Base-by-base conservation (phyloP, 2,888 invertebrate species). In the Petrolisthes cinctipes region DNA sequence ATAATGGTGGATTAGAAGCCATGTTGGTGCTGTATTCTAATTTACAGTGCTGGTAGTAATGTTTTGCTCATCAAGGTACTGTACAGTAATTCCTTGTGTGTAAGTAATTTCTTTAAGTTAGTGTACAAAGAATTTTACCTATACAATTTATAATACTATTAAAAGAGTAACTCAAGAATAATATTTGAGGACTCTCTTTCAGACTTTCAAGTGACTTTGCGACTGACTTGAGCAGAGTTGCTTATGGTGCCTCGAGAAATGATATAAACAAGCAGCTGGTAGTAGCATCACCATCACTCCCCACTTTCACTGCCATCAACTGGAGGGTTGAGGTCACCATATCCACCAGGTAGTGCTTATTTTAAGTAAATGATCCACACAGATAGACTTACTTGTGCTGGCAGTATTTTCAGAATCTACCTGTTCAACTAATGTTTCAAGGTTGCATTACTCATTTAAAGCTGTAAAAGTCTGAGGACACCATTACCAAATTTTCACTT, bases 311-410 rank as follows among this genome's bases (percentile, higher is more conserved):
- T 5, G 61, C 85, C 17, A 37, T 89, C n/a, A 80, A 73, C 9
- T 89, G 89, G 89, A 76, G 85, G 17, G 89, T 89, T 5, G 87
- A 89, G n/a, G 89, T 89, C 71, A 89, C 86, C 23, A 82, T 89
- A 11, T 89, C 89, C 6, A 89, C 86, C 5, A 89, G 82, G 89
- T 89, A 37, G 37, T 37, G 0, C 37, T 2, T 37, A 37, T 37
- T 37, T 37, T 37, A 37, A 37, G 37, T 37, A 37, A 37, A 37
- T 37, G 37, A 37, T 37, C 37, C 37, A 37, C n/a, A n/a, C 37
- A 37, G 37, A 2, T 37, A 37, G 37, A 37, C 37, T 37, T 37
- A 37, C 37, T 37, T 37, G 37, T 37, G 37, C 37, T 37, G 37
- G 37, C 37, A 37, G 37, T 37, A 37, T 37, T 37, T 37, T 37